Evolutionary conservation across 2,888 invertebrate genomes (phyloP).

Genomic region (Phyllotreta cruciferae): DNA sequence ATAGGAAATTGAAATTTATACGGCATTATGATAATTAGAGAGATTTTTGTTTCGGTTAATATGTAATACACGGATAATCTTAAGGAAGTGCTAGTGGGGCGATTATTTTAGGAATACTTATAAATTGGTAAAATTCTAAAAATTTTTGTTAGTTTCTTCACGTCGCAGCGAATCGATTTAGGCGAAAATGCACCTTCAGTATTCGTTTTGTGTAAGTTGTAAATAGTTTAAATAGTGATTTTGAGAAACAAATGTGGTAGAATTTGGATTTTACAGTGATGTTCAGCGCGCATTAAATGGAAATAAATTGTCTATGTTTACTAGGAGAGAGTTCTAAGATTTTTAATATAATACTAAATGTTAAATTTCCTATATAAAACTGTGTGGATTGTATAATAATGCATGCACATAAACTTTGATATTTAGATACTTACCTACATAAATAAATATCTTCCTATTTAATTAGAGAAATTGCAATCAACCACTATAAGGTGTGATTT

Average conservation of each 20-base stretch:
- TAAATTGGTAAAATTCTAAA: conserved; percentile 2
- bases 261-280: conserved; percentile 6
- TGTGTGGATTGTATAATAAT: too few species aligned
- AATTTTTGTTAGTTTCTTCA: not conserved
- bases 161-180: not conserved
- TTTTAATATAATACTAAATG: too few species aligned
- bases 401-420: too few species aligned
- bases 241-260: not conserved
- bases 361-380: too few species aligned
- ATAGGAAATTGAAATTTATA: conserved; percentile 10
- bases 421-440: too few species aligned
- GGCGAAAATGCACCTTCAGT: conserved; percentile 8
- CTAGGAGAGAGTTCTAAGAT: too few species aligned
- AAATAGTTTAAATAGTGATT: not conserved
- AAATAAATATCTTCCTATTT: too few species aligned
- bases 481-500: too few species aligned
- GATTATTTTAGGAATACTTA: conserved; percentile 7
- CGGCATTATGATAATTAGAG: conserved; percentile 34
- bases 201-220: conserved; percentile 16
- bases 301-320: not conserved
- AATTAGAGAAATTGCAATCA: too few species aligned
- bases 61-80: conserved; percentile 24
- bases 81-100: conserved; percentile 19
- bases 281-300: conserved; percentile 1
- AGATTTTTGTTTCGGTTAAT: conserved; percentile 24